Percentiles rank a stretch among this genome's conserved stretches.
Conservation (phyloP, 2,888 invertebrate genomes). For the Epicampocera succincta region DNA sequence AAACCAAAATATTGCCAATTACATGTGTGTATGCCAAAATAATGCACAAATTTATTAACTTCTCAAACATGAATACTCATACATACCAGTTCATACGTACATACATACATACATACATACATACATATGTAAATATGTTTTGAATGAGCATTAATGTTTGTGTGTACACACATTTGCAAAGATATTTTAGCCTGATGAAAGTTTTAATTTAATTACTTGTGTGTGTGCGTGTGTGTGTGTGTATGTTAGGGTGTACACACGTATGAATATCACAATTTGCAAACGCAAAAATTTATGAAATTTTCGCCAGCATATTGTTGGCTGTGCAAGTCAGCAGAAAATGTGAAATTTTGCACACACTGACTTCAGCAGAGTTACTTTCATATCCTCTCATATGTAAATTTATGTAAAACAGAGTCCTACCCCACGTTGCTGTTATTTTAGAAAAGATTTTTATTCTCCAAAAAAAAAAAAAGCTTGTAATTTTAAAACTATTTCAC, state of each 20-base stretch:
- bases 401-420: neutral
- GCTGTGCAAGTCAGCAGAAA: conserved; percentile 59
- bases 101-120: neutral
- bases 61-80: neutral
- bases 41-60: conserved; percentile 49
- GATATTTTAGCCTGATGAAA: conserved; percentile 38
- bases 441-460: neutral
- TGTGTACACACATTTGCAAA: too few species aligned
- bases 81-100: neutral
- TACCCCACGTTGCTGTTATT: neutral
- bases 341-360: conserved; percentile 42
- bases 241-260: neutral
- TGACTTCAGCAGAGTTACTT: conserved; percentile 15
- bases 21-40: neutral
- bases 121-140: neutral
- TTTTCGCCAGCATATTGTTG: conserved; percentile 45
- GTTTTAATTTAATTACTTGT: conserved; percentile 57
- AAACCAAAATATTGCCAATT: too few species aligned
- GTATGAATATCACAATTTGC: conserved; percentile 14
- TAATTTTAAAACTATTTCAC: too few species aligned
- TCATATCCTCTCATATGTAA: conserved; percentile 25
- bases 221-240: conserved; percentile 4
- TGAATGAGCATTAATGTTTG: too few species aligned
- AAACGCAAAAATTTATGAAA: conserved; percentile 43
- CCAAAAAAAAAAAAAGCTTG: too few species aligned